Conservation (phyloP, 2,113 vertebrate genomes). For the Nematolebias whitei region DNA sequence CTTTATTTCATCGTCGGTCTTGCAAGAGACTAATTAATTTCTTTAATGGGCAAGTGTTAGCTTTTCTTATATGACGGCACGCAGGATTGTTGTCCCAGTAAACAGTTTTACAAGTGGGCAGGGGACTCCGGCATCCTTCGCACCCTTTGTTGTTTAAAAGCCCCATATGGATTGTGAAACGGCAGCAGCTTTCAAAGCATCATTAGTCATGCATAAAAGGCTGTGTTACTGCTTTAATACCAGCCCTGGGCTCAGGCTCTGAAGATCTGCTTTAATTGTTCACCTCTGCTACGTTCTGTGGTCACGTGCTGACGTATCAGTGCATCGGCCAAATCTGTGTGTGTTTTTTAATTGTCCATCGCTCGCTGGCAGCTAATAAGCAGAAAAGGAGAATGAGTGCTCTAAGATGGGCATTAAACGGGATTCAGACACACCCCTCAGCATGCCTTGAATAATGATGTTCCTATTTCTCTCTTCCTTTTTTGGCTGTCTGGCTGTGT, state of each 20-base stretch:
- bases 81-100: constrained; percentile 71
- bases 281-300: constrained; percentile 59
- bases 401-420: constrained; percentile 61
- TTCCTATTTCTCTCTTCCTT: constrained; percentile 29
- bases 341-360: constrained; percentile 54
- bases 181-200: constrained; percentile 74
- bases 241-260: constrained; percentile 70
- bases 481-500: constrained; percentile 10
- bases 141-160: constrained; percentile 77
- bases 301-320: constrained; percentile 9
- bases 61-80: constrained; percentile 70
- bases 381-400: constrained; percentile 55
- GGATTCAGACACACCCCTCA: constrained; percentile 52
- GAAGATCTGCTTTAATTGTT: constrained; percentile 78
- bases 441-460: constrained; percentile 62
- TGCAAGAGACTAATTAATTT: constrained; percentile 68
- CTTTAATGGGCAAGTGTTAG: constrained; percentile 68
- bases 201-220: constrained; percentile 83
- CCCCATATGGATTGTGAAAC: constrained; percentile 79
- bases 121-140: constrained; percentile 56
- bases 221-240: constrained; percentile 75
- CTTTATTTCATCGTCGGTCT: constrained; percentile 56
- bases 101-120: constrained; percentile 72
- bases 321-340: not conserved
- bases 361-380: constrained; percentile 61